Base-by-base conservation (phyloP, 2,113 vertebrate species). In the Onychostruthus taczanowskii region DNA sequence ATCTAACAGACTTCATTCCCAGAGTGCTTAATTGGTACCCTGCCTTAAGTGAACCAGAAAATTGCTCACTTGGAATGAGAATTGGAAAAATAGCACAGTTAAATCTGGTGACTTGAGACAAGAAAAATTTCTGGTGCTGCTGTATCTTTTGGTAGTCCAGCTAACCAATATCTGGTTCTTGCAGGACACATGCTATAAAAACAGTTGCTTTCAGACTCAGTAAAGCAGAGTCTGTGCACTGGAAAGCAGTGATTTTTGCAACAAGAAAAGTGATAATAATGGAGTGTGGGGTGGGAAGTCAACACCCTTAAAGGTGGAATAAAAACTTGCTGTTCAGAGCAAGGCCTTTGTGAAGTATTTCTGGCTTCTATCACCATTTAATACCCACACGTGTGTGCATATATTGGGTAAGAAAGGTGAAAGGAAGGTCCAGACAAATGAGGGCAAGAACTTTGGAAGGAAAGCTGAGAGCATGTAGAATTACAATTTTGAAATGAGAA, bases 11-110 rank as follows among this genome's bases (percentile, higher is more conserved):
- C 31, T 39, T 22, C 43, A 30, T 68, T 72, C 44, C 72, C 77
- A 96, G 97, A 66, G 1, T 97, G 93, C 44, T 56, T 92, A 14
- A 52, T 84, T 61, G 95, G 97, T 66, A 95, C 82, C n/a, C 80
- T 97, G 59, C 82, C 66, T 74, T 67, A 93, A 88, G 80, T 90
- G 63, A 97, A 92, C 81, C 37, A 87, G 46, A 95, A 41, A 91
- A 94, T 94, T 14, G 44, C 49, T 28, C 8, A 9, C 10, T 20
- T 95, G 46, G 91, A 95, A 49, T 55, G 74, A 67, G 55, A 63
- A 41, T 0, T 53, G 49, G 67, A 62, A 68, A 93, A 62, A 44
- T n/a, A 84, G 13, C 67, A 75, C 30, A 56, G 24, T 58, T 63
- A 68, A 84, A 67, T 28, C 50, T 5, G 4, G 89, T 97, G 84